These are phyloP conservation scores for Eulemur rufifrons DNA, from an alignment of 2,113 vertebrate genomes.

Conservation along the genomic window DNA sequence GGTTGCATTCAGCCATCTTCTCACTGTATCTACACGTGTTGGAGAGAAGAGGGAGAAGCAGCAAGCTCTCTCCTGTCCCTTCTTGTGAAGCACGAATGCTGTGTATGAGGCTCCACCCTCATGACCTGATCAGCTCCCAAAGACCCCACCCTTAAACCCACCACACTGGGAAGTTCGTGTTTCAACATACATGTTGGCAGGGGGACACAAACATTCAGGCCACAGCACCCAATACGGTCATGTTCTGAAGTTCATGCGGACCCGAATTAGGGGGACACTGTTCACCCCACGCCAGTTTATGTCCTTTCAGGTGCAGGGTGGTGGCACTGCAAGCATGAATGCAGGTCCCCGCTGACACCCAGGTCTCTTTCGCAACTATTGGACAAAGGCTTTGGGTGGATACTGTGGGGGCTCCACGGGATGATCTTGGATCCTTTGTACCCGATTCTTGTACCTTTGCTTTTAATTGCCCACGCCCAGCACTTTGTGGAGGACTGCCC, in stretches of 20 bases:
- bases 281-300: not conserved
- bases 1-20: not conserved
- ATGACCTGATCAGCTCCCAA: not conserved
- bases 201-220: not conserved
- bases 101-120: not conserved
- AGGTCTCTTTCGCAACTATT: not conserved
- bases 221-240: not conserved
- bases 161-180: too few relatives aligned
- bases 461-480: not conserved
- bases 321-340: fast-evolving
- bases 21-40: not conserved
- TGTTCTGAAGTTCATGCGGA: not conserved
- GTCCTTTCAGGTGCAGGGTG: not conserved
- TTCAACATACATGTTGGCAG: not conserved
- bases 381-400: not conserved
- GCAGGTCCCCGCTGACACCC: not conserved
- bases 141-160: not conserved
- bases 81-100: not conserved
- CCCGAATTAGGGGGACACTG: not conserved
- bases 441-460: not conserved
- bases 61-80: not conserved
- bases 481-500: not conserved
- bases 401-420: not conserved
- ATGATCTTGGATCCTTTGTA: too few relatives aligned
- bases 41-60: not conserved